A percentile compares a stretch with the other conserved stretches of the same genome.
phyloP scores from a whole-genome alignment of 2,113 vertebrate species.

The Centropus bengalensis region DNA sequence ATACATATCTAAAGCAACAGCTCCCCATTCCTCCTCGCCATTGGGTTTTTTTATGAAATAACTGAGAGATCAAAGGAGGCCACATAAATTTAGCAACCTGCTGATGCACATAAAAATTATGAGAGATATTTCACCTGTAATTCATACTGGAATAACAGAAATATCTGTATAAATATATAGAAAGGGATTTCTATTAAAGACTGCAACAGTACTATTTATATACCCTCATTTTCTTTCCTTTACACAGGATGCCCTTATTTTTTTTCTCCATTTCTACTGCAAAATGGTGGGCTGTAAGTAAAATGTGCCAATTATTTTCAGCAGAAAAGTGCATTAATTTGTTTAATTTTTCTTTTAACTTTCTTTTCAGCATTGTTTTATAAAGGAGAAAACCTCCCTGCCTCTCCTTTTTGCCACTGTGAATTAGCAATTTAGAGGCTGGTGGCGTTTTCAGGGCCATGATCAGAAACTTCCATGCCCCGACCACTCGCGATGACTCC shows the following conservation, averaged over 20 bases:
- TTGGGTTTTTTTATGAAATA: background rate
- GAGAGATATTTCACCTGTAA: background rate
- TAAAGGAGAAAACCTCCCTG: background rate
- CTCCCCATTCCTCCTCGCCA: background rate
- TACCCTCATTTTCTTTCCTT: background rate
- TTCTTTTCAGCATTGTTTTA: background rate
- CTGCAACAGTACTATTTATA: background rate
- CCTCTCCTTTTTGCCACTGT: background rate
- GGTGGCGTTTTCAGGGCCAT: background rate
- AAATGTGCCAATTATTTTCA: background rate
- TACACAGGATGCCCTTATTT: too few species aligned
- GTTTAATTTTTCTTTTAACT: background rate
- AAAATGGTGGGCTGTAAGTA: too few species aligned
- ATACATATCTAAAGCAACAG: background rate
- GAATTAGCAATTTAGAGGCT: background rate
- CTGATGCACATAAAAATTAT: background rate
- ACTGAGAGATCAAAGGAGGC: background rate
- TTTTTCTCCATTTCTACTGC: too few species aligned
- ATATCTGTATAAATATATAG: background rate
- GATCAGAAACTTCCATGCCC: background rate
- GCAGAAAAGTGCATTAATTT: background rate
- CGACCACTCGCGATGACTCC: background rate
- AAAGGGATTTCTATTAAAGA: background rate
- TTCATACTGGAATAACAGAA: background rate
- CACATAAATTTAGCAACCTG: background rate